These are phyloP conservation scores for Brenthis hecate DNA, from an alignment of 2,888 invertebrate species.

Conservation along the genomic window DNA sequence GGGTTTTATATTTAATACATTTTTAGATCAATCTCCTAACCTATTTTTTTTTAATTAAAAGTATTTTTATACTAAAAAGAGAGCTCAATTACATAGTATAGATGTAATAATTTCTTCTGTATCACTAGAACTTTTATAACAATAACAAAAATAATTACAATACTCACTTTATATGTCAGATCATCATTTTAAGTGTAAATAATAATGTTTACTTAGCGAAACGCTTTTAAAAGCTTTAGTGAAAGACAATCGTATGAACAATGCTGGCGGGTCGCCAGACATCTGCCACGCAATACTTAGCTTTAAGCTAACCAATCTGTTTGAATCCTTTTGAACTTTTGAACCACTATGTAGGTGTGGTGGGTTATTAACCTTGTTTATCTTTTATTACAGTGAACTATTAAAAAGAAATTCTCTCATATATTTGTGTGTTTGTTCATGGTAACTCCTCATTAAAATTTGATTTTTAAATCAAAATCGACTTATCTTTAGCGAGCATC, in stretches of 20 bases:
- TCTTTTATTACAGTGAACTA: background rate
- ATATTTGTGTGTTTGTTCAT: too few species aligned
- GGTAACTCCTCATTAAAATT: too few species aligned
- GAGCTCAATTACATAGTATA: too few species aligned
- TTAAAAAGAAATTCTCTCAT: too few species aligned
- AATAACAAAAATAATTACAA: background rate
- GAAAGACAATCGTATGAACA: conserved; percentile 27
- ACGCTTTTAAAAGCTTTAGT: conserved; percentile 30
- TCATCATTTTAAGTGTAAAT: conserved; percentile 15
- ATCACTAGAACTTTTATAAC: background rate
- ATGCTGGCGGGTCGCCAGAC: conserved; percentile 28
- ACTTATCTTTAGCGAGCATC: too few species aligned
- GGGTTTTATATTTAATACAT: too few species aligned
- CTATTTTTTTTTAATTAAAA: too few species aligned
- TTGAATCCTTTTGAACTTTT: conserved; percentile 14
- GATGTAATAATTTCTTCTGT: too few species aligned
- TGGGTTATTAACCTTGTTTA: conserved; percentile 7
- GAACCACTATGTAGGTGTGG: conserved; percentile 7
- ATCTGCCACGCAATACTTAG: conserved; percentile 18
- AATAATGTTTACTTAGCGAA: conserved; percentile 30
- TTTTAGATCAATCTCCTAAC: too few species aligned
- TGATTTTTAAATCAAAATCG: too few species aligned
- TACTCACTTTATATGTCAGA: conserved; percentile 1
- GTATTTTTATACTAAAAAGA: too few species aligned
- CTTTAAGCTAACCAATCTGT: conserved; percentile 17